A percentile compares a stretch with the other conserved stretches of the same genome.
Conservation (phyloP, 1,140 invertebrate species). For the Cyclargus thomasi region DNA sequence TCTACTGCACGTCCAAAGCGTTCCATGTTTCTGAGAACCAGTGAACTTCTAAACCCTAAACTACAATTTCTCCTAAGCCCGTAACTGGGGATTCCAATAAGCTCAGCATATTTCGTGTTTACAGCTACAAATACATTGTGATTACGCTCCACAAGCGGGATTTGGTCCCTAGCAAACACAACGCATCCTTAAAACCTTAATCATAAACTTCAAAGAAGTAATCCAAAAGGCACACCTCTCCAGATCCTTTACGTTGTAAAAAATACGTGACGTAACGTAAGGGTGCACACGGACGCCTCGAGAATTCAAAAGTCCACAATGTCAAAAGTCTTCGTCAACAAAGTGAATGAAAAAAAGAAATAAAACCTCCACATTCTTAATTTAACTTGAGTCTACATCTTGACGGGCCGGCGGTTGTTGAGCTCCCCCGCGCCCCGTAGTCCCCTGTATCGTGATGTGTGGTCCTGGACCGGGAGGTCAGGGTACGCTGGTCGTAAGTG, state of each 20-base stretch:
- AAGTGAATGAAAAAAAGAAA: conserved; percentile 60
- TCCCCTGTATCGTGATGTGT: neutral
- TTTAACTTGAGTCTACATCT: conserved; percentile 72
- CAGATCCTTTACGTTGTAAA: conserved; percentile 54
- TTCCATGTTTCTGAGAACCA: too few species aligned
- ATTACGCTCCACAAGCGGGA: neutral
- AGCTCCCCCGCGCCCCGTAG: conserved; percentile 24
- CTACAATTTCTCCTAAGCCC: neutral
- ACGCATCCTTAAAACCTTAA: conserved; percentile 57
- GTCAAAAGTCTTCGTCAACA: conserved; percentile 70
- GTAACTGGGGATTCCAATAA: neutral
- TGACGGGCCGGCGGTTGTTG: conserved; percentile 35
- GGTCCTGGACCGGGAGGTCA: conserved; percentile 30
- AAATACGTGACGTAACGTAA: conserved; percentile 44
- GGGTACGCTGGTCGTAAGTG: conserved; percentile 46
- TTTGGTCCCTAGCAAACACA: conserved; percentile 49
- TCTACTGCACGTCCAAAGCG: too few species aligned
- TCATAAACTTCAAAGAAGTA: conserved; percentile 62
- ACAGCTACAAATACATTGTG: neutral
- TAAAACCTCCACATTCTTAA: conserved; percentile 72
- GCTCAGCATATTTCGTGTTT: neutral
- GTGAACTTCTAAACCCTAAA: neutral
- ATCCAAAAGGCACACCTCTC: conserved; percentile 68
- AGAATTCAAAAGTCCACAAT: conserved; percentile 68
- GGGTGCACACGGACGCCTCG: conserved; percentile 59